Evolutionary conservation across 2,797 vertebrate species (phyloP).

Genomic region (Sphaeramia orbicularis): DNA sequence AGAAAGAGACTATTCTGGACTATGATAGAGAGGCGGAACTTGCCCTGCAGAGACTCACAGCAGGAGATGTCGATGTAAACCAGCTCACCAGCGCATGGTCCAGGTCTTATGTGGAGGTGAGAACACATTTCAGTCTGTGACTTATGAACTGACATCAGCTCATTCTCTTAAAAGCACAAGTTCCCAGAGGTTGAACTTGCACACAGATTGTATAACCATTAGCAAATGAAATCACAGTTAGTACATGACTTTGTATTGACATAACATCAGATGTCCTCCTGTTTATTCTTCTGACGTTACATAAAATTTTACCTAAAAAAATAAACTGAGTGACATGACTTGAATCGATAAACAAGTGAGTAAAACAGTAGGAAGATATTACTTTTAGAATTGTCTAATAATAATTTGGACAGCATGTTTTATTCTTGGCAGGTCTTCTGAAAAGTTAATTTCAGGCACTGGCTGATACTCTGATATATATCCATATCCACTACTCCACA

Average conservation of each 20-base stretch:
- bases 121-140: constrained; percentile 4
- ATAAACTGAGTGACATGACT: background rate
- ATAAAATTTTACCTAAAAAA: background rate
- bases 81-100: constrained; percentile 90
- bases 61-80: constrained; percentile 88
- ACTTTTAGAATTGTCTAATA: constrained; percentile 17
- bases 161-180: background rate
- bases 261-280: too few relatives aligned
- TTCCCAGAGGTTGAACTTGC: background rate
- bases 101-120: constrained; percentile 93
- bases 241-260: too few relatives aligned
- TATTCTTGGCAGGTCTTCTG: constrained; percentile 13
- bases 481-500: constrained; percentile 20
- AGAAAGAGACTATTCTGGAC: constrained; percentile 89
- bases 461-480: background rate
- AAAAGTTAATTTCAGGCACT: constrained; percentile 10
- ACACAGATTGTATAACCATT: too few relatives aligned
- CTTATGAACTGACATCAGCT: background rate
- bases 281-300: background rate
- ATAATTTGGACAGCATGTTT: constrained; percentile 6
- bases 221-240: too few relatives aligned
- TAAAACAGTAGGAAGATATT: background rate
- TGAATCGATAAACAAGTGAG: background rate
- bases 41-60: constrained; percentile 88
- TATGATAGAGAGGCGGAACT: constrained; percentile 90